Evolutionary conservation across 2,888 invertebrate species (phyloP), one percentile per base, ranked within the genome.

Genomic region (Euplagia quadripunctaria): DNA sequence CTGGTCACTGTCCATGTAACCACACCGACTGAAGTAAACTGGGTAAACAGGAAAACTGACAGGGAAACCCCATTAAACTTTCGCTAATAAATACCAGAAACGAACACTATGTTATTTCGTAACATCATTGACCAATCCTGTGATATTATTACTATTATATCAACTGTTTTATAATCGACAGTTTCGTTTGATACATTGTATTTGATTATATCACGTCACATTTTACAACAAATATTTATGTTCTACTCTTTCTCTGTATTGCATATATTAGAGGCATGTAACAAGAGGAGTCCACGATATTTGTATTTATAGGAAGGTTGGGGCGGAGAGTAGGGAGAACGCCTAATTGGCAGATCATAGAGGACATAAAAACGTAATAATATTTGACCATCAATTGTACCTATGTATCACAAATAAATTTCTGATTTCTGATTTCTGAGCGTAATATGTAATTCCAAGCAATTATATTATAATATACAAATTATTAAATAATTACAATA

Each of bases 171-270:
- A 55, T 55, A 52, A 20, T 55, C 42, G 41, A 66, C 31, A 8
- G 61, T 31, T 61, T 17, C 64, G 46, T 65, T 65, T 65, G 64
- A 65, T 65, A 65, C 46, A 46, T 46, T 65, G 46, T n/a, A 65
- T 43, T 31, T 9, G 46, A 51, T 46, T 46, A 64, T 20, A 43
- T 65, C 61, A 46, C 46, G 17, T 65, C 61, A 46, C 46, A 43
- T 16, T 2, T 46, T 20, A 46, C 46, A 65, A 43, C 46, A 65
- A n/a, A 64, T 42, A 42, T 64, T 42, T n/a, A 43, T 64, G 43
- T n/a, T 20, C 20, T 58, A 11, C 20, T 58, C n/a, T 20, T 20
- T 20, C 1, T 58, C 7, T 9, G 20, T 58, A 58, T n/a, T 20
- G n/a, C 0, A n/a, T 20, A 11, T 20, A 20, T 58, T 58, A 20